Conservation (phyloP, 2,888 invertebrate genomes). For the Drosophila cyrtoloma region DNA sequence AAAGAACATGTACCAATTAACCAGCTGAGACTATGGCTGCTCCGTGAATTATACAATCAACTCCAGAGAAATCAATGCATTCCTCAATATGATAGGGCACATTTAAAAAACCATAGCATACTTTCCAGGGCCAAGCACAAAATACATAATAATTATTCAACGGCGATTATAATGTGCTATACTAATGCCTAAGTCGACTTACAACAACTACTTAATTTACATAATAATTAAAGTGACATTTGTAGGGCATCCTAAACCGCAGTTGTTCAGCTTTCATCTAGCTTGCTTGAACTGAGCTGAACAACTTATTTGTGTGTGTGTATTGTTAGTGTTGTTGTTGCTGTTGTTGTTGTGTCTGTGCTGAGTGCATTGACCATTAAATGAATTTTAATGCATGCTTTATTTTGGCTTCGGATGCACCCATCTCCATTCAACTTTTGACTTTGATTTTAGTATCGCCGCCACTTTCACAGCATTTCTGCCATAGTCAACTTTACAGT, state of each 20-base stretch:
- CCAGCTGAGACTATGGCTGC: background rate
- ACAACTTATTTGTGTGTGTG: slow-evolving; percentile 19
- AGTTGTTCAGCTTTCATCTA: background rate
- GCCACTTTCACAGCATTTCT: slow-evolving; percentile 1
- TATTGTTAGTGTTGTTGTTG: slow-evolving; percentile 6
- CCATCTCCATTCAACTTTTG: slow-evolving; percentile 16
- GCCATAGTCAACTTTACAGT: slow-evolving; percentile 3
- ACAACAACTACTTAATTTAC: background rate
- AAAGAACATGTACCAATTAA: background rate
- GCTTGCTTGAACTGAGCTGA: slow-evolving; percentile 31
- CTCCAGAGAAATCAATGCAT: background rate
- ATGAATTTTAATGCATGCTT: slow-evolving; percentile 63
- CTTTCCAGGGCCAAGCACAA: background rate
- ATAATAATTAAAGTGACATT: background rate
- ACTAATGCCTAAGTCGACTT: background rate
- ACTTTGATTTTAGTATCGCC: slow-evolving; percentile 8
- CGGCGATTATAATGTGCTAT: background rate
- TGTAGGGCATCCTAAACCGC: background rate
- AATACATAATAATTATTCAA: background rate
- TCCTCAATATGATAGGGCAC: background rate
- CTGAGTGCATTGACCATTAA: slow-evolving; percentile 63
- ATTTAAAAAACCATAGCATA: background rate
- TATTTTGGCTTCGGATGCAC: slow-evolving; percentile 54
- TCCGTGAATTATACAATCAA: background rate
- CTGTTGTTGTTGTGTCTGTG: slow-evolving; percentile 4